Conservation (phyloP, 2,113 vertebrate species). For the Bos javanicus region DNA sequence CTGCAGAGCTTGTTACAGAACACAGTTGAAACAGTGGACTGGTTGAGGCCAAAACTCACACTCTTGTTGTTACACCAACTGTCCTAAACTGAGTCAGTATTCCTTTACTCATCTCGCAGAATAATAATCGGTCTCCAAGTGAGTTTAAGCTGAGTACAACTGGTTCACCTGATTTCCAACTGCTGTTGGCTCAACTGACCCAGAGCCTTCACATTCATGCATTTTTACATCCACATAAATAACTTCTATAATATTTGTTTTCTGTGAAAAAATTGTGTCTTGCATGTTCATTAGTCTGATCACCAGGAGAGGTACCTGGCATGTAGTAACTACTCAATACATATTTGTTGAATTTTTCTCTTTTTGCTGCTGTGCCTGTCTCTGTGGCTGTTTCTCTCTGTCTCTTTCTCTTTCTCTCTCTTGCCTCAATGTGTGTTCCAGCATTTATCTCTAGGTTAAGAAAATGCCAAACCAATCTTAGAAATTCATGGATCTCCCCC, state of each 20-base stretch:
- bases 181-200: neutral
- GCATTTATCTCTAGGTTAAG: constrained; percentile 72
- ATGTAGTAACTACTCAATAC: neutral
- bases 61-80: neutral
- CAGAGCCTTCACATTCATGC: neutral
- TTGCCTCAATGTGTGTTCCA: neutral
- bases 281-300: neutral
- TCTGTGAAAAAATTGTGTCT: neutral
- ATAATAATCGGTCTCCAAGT: neutral
- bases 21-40: neutral
- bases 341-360: neutral
- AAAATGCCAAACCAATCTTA: constrained; percentile 78
- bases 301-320: neutral
- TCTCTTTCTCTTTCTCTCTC: neutral
- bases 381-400: neutral
- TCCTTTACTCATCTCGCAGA: neutral
- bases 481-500: constrained; percentile 45
- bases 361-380: neutral
- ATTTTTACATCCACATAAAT: neutral
- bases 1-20: neutral
- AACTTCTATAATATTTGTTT: neutral
- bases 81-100: neutral
- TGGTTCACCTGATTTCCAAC: neutral
- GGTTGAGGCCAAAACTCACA: neutral
- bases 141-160: neutral